phyloP scores from a whole-genome alignment of 2,113 vertebrate species.

The Rhynchopsitta pachyrhyncha region DNA sequence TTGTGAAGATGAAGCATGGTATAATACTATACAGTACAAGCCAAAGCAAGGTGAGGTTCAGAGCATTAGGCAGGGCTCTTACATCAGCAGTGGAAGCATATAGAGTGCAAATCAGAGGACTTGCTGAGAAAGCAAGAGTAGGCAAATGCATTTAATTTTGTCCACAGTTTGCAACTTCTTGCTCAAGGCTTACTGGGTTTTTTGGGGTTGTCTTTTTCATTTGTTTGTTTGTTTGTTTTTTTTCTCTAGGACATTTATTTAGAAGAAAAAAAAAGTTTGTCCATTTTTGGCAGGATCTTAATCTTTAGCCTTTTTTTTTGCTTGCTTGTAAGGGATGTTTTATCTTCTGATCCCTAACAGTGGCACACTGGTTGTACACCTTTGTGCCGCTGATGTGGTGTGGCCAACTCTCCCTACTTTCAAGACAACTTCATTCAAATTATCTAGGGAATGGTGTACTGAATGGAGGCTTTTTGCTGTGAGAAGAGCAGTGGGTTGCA shows the following conservation, averaged over 20 bases:
- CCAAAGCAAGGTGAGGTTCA: not conserved
- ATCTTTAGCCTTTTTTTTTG: not conserved
- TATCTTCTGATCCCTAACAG: not conserved
- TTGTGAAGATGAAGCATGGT: not conserved
- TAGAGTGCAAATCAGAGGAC: not conserved
- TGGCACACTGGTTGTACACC: not conserved
- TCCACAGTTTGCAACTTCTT: not conserved
- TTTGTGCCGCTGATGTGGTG: not conserved
- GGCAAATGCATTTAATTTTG: not conserved
- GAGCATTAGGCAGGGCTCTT: not conserved
- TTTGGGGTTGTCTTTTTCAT: no score
- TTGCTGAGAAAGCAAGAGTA: not conserved
- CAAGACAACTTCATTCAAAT: not conserved
- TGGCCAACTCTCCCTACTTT: not conserved
- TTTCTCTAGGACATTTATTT: not conserved
- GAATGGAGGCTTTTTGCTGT: not conserved
- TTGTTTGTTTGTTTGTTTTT: no score
- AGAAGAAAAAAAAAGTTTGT: not conserved
- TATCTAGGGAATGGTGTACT: not conserved
- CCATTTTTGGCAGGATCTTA: not conserved
- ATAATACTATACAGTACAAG: not conserved
- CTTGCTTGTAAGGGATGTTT: not conserved
- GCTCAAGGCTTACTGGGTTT: not conserved
- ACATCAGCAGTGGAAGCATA: not conserved
- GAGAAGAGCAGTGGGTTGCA: not conserved